These are phyloP conservation scores for Dallia pectoralis DNA, from an alignment of 2,797 vertebrate genomes.

Conservation along the genomic window DNA sequence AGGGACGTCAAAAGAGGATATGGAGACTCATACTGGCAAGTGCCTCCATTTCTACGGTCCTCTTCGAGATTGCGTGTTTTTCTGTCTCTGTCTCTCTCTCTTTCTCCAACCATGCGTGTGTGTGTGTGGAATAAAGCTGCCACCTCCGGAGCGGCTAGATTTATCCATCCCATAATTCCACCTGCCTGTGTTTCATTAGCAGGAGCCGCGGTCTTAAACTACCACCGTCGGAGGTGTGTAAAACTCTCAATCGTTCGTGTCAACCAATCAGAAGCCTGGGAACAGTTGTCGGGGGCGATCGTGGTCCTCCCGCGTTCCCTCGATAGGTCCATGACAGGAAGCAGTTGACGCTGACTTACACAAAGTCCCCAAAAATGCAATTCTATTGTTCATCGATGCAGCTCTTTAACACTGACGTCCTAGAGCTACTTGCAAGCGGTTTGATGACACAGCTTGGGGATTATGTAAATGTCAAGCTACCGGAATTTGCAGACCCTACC, in stretches of 20 bases:
- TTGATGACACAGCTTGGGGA: no score
- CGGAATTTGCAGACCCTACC: no score
- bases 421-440: no score
- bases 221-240: slow-evolving; percentile 37
- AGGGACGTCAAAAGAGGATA: neutral
- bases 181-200: slow-evolving; percentile 31
- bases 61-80: neutral
- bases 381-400: no score
- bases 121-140: neutral
- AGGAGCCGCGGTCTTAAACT: slow-evolving; percentile 16
- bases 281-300: slow-evolving; percentile 22
- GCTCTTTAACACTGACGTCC: no score
- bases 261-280: slow-evolving; percentile 42
- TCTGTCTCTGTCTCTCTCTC: neutral
- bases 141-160: neutral
- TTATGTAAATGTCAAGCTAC: no score
- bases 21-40: neutral
- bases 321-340: no score
- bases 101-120: neutral
- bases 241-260: slow-evolving; percentile 30
- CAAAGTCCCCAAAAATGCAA: no score
- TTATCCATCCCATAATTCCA: slow-evolving; percentile 22
- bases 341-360: no score
- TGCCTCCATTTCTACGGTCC: neutral
- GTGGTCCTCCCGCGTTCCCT: slow-evolving; percentile 19